Base-by-base conservation (phyloP, 2,888 invertebrate genomes). In the Drosophila rubida region DNA sequence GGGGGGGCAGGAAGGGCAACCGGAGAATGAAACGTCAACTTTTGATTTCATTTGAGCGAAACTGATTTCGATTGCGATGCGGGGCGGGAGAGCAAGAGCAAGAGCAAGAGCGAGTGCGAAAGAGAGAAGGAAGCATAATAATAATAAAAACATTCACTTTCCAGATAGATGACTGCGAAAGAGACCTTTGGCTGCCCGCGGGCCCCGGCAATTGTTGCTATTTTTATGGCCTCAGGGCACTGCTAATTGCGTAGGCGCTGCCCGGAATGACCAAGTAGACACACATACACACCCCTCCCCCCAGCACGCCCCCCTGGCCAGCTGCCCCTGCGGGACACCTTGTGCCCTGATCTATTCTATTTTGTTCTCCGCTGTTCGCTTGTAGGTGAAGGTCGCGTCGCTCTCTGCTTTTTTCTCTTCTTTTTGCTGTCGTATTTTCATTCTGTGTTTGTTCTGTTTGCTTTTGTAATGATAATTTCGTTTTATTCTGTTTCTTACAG, bases 241-340 rank as follows among this genome's bases (percentile, higher is more conserved):
- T 63, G 72, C 75, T 87, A 81, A 83, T 85, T 85, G 82, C 86
- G 87, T 83, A 79, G 88, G 86, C 74, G 85, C 64, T 75, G 77
- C 57, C 65, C 77, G 69, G 85, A 72, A 84, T 87, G 76, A 69
- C 69, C 78, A 84, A 84, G 61, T 78, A 69, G 70, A 65, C 14
- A 46, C 45, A 59, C 60, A 42, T 44, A 27, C 44, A 16, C n/a
- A 44, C 13, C 11, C 19, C 11, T 1, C 8, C n/a, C 5, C 48
- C 27, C 8, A n/a, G n/a, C n/a, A n/a, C n/a, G 6, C 4, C 2
- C n/a, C 25, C 14, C 8, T 9, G 0, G 2, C 14, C 14, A 4
- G 11, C 13, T 39, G n/a, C 7, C 25, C 25, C 37, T 14, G 11
- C 22, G 39, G 5, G n/a, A 48, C 49, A 30, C 48, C 46, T 50